Percentiles rank a stretch among this genome's conserved stretches.
Evolutionary conservation across 2,797 vertebrate species (phyloP).

Genomic region (Crenuchus spilurus): DNA sequence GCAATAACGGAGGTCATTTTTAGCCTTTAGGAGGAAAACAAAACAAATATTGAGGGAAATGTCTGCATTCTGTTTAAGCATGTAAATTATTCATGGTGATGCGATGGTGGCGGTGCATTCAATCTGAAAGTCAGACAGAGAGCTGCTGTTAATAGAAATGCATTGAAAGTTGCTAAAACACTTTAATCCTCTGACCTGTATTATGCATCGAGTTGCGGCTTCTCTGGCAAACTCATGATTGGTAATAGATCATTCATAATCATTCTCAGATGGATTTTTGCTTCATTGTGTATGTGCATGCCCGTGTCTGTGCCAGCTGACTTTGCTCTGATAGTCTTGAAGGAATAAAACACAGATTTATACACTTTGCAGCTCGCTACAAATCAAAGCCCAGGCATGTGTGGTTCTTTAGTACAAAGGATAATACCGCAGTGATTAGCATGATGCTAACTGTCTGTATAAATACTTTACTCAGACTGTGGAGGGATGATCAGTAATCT

Average conservation of each 20-base stretch:
- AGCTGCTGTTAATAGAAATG: constrained; percentile 44
- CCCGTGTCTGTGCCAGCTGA: too few relatives aligned
- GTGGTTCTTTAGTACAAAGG: too few relatives aligned
- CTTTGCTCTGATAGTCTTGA: too few relatives aligned
- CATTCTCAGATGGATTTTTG: neutral
- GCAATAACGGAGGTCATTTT: constrained; percentile 53
- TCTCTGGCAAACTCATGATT: neutral
- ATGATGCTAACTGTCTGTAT: too few relatives aligned
- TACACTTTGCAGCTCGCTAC: too few relatives aligned
- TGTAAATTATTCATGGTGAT: constrained; percentile 51
- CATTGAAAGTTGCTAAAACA: constrained; percentile 37
- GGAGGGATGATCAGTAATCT: too few relatives aligned
- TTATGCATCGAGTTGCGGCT: constrained; percentile 14
- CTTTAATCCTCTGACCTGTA: constrained; percentile 37
- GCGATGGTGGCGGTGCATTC: constrained; percentile 38
- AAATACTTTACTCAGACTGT: too few relatives aligned
- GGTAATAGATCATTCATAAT: constrained; percentile 17
- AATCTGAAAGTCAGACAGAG: constrained; percentile 35
- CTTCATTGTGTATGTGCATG: neutral
- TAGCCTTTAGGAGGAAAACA: constrained; percentile 39
- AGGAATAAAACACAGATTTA: too few relatives aligned
- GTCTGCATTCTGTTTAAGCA: constrained; percentile 44
- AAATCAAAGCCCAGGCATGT: too few relatives aligned
- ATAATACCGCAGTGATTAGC: too few relatives aligned
- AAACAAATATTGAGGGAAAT: constrained; percentile 51